Evolutionary conservation across 2,797 vertebrate genomes (phyloP).

Genomic region (Falco biarmicus): DNA sequence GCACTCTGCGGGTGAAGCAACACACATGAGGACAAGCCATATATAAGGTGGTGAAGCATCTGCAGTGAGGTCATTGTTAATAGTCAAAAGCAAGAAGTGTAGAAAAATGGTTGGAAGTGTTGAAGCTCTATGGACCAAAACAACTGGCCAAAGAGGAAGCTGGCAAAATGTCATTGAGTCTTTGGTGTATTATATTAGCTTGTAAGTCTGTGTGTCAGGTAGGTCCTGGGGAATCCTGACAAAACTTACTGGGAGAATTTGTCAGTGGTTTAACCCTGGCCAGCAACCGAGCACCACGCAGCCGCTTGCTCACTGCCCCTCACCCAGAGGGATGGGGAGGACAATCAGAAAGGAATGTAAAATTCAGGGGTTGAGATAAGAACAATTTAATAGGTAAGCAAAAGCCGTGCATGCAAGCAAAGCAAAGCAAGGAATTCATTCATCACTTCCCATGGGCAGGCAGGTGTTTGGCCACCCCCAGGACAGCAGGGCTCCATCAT

Average conservation of each 20-base stretch:
- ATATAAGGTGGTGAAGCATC: neutral
- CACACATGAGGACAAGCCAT: neutral
- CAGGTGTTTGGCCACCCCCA: too few relatives aligned
- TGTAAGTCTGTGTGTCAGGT: neutral
- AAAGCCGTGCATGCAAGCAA: too few relatives aligned
- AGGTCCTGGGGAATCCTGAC: neutral
- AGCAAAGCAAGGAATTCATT: too few relatives aligned
- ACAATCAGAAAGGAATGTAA: too few relatives aligned
- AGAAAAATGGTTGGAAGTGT: accelerated
- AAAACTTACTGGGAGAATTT: neutral
- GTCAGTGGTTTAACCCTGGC: too few relatives aligned
- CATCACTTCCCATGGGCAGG: too few relatives aligned
- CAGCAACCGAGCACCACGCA: too few relatives aligned
- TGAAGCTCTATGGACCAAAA: neutral
- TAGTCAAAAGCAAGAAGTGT: neutral
- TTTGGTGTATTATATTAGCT: neutral
- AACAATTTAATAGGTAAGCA: too few relatives aligned
- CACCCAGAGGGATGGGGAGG: too few relatives aligned
- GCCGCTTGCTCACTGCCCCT: too few relatives aligned
- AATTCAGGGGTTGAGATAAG: too few relatives aligned
- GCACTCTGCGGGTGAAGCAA: neutral
- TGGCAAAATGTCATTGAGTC: neutral
- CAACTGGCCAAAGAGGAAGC: neutral
- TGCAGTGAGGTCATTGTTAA: neutral
- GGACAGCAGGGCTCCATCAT: too few relatives aligned